Conservation (phyloP, 2,797 vertebrate species). For the Serranus cabrilla region DNA sequence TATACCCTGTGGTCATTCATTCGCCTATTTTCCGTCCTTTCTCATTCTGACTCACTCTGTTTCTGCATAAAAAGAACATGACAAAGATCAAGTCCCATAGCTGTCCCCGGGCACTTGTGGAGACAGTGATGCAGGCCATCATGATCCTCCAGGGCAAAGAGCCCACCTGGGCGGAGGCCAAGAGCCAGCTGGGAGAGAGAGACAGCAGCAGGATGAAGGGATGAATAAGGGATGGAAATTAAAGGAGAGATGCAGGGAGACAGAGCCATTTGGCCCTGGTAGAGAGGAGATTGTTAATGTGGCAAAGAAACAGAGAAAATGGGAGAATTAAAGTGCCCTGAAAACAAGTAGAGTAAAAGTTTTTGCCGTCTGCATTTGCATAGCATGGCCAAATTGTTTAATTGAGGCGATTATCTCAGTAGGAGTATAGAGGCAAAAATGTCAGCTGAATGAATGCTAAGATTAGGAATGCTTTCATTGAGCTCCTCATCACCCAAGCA, state of each 20-base stretch:
- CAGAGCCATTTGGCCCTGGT: constrained; percentile 52
- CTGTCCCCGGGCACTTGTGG: constrained; percentile 83
- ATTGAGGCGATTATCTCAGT: constrained; percentile 23
- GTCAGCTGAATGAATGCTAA: constrained; percentile 27
- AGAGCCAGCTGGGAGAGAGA: constrained; percentile 86
- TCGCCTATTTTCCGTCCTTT: constrained; percentile 4
- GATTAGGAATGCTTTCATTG: constrained; percentile 20
- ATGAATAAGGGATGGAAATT: constrained; percentile 51
- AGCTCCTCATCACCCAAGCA: constrained; percentile 10
- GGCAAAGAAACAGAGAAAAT: constrained; percentile 49
- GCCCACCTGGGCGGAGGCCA: constrained; percentile 90
- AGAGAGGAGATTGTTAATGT: constrained; percentile 50
- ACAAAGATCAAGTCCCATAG: constrained; percentile 89
- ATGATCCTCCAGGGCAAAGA: constrained; percentile 88
- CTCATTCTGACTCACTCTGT: constrained; percentile 57
- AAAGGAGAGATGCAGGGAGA: constrained; percentile 37
- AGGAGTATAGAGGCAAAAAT: constrained; percentile 18
- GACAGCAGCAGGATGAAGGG: constrained; percentile 45
- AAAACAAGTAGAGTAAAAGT: constrained; percentile 38
- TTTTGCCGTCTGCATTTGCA: constrained; percentile 26
- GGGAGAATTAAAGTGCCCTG: constrained; percentile 29
- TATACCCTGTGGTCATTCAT: constrained; percentile 2
- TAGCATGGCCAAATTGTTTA: constrained; percentile 17
- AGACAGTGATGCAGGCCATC: constrained; percentile 89
- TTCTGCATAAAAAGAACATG: constrained; percentile 88